These are phyloP conservation scores for Epizoanthus illoricatus DNA, from an alignment of 92 coral and sea anemone genomes.

Conservation along the genomic window DNA sequence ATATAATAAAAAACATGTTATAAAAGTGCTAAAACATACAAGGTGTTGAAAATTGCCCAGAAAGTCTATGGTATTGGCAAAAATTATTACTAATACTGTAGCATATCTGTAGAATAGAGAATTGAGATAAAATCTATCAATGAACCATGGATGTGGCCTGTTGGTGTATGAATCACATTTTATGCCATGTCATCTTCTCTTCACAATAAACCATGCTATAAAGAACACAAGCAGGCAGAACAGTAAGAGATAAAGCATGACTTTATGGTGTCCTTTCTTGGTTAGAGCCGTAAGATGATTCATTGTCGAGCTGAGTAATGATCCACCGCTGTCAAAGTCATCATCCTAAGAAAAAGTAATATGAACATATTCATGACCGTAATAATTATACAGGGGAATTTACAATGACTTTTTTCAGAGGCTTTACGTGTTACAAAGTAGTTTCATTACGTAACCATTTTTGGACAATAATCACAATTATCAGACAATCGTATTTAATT, in stretches of 20 bases:
- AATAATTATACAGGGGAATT: neutral
- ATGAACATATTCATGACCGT: neutral
- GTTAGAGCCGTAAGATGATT: constrained; percentile 82
- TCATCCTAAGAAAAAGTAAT: constrained; percentile 66
- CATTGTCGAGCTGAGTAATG: constrained; percentile 89
- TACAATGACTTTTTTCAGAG: neutral
- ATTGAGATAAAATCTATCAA: neutral
- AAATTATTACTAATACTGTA: no score
- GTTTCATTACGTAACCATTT: no score
- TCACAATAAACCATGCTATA: constrained; percentile 86
- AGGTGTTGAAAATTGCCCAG: no score
- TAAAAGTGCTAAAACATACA: no score
- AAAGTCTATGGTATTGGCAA: no score
- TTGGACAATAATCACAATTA: no score
- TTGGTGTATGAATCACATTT: neutral
- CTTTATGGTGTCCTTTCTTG: constrained; percentile 94
- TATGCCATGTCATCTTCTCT: constrained; percentile 52
- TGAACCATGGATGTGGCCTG: constrained; percentile 13
- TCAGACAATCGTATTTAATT: neutral
- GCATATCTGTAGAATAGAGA: no score
- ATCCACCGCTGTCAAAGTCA: constrained; percentile 93
- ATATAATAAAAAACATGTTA: no score
- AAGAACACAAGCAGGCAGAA: constrained; percentile 94
- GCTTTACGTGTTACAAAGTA: neutral
- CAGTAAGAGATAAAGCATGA: constrained; percentile 85